phyloP scores from a whole-genome alignment of 2,888 invertebrate genomes.

The Drosophila greeni region DNA sequence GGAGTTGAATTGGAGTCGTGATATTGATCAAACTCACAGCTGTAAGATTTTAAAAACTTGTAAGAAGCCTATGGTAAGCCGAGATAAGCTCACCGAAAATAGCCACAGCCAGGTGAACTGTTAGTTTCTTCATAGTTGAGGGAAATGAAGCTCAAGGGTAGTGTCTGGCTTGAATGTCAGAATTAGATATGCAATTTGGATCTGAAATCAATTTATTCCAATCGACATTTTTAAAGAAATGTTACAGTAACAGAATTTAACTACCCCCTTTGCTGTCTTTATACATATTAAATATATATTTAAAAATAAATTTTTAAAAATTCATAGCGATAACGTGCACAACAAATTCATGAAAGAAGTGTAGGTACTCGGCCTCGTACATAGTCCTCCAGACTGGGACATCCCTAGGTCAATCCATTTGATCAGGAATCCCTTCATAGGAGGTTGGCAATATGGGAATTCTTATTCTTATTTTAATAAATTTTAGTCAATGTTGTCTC shows the following conservation, averaged over 20 bases:
- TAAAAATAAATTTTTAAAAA: too few species aligned
- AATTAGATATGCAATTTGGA: not conserved
- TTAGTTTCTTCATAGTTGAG: not conserved
- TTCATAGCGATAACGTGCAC: too few species aligned
- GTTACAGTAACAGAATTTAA: not conserved
- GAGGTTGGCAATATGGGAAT: not conserved
- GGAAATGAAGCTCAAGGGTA: not conserved
- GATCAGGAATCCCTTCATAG: not conserved
- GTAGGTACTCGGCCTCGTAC: too few species aligned
- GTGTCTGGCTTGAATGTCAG: not conserved
- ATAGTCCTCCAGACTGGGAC: too few species aligned
- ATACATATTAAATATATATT: too few species aligned
- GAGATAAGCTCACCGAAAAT: not conserved
- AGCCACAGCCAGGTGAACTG: not conserved
- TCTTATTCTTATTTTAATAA: too few species aligned
- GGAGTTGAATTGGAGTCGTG: not conserved
- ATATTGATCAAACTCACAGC: not conserved
- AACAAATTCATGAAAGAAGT: too few species aligned
- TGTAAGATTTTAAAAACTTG: not conserved
- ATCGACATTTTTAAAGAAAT: not conserved
- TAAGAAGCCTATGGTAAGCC: not conserved
- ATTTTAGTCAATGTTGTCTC: not conserved
- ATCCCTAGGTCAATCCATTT: too few species aligned
- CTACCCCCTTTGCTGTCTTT: not conserved
- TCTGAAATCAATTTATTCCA: constrained; percentile 1